phyloP scores from a whole-genome alignment of 2,888 invertebrate species.

The Drosophila anomalata region DNA sequence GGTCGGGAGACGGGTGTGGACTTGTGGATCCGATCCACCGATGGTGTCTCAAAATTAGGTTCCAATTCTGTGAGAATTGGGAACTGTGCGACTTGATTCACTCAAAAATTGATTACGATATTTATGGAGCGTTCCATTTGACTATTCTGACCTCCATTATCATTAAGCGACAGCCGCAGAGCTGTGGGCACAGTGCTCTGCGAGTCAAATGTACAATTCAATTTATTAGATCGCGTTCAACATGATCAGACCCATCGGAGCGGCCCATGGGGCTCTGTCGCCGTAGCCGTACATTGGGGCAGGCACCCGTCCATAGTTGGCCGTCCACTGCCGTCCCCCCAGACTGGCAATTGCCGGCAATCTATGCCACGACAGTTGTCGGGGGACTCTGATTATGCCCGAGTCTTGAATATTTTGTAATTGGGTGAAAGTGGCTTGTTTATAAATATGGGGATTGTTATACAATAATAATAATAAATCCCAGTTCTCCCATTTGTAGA shows the following conservation, averaged over 20 bases:
- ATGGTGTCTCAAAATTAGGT: slow-evolving; percentile 47
- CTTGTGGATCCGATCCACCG: slow-evolving; percentile 11
- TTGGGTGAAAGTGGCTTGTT: slow-evolving; percentile 62
- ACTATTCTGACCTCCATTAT: slow-evolving; percentile 83
- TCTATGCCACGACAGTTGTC: slow-evolving; percentile 58
- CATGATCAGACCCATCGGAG: slow-evolving; percentile 51
- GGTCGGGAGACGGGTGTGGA: slow-evolving; percentile 10
- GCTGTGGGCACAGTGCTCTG: slow-evolving; percentile 9
- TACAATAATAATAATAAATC: slow-evolving; percentile 15
- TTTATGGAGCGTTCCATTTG: slow-evolving; percentile 82
- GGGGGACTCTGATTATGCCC: slow-evolving; percentile 9
- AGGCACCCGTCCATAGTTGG: slow-evolving; percentile 22
- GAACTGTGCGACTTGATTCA: slow-evolving; percentile 53
- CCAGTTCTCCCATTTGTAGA: too few species aligned
- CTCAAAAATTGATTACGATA: slow-evolving; percentile 78
- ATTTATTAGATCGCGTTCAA: slow-evolving; percentile 78
- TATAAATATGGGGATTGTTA: slow-evolving; percentile 39
- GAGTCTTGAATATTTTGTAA: slow-evolving; percentile 34
- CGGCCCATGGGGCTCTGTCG: slow-evolving; percentile 41
- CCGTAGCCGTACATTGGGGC: slow-evolving; percentile 53
- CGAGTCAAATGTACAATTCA: slow-evolving; percentile 79
- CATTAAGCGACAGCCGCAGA: slow-evolving; percentile 63
- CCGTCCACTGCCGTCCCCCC: neutral
- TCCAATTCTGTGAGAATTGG: slow-evolving; percentile 58
- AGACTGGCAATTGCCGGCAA: slow-evolving; percentile 61